Conservation (phyloP, 1,140 invertebrate genomes). For the Drosophila elegans region DNA sequence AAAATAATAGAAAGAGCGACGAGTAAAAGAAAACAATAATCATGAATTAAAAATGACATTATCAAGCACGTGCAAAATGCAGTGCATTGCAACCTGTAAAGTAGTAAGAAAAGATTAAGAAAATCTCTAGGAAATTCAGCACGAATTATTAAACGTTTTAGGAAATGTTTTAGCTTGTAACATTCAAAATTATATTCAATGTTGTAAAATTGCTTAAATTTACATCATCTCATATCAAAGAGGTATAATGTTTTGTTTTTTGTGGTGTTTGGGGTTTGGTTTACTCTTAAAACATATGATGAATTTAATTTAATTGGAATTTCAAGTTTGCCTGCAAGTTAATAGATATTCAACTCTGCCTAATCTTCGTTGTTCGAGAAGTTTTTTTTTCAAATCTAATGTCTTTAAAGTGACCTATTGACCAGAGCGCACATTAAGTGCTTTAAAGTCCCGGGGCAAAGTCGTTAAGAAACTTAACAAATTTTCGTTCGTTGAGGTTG, state of each 20-base stretch:
- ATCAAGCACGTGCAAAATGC: constrained; percentile 28
- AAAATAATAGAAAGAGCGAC: neutral
- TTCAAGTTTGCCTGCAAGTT: neutral
- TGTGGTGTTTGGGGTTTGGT: neutral
- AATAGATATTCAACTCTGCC: neutral
- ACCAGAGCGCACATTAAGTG: neutral
- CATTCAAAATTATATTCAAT: too few relatives aligned
- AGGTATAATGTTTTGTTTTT: neutral
- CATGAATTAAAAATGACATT: constrained; percentile 25
- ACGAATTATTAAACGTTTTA: neutral
- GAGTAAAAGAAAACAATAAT: constrained; percentile 3
- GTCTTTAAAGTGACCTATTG: constrained; percentile 2
- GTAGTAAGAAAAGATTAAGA: too few relatives aligned
- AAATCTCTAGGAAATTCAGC: neutral
- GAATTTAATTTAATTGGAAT: neutral
- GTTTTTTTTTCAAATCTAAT: constrained; percentile 9
- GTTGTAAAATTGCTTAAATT: too few relatives aligned
- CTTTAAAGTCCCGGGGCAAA: constrained; percentile 17
- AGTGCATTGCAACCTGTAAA: neutral
- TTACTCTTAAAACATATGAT: neutral
- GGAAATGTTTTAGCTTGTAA: too few relatives aligned
- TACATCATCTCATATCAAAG: too few relatives aligned
- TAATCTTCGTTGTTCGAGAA: neutral
- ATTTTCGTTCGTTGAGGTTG: constrained; percentile 9
- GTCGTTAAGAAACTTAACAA: constrained; percentile 16